Evolutionary conservation across 2,888 invertebrate genomes (phyloP).

Genomic region (Drepana falcataria): DNA sequence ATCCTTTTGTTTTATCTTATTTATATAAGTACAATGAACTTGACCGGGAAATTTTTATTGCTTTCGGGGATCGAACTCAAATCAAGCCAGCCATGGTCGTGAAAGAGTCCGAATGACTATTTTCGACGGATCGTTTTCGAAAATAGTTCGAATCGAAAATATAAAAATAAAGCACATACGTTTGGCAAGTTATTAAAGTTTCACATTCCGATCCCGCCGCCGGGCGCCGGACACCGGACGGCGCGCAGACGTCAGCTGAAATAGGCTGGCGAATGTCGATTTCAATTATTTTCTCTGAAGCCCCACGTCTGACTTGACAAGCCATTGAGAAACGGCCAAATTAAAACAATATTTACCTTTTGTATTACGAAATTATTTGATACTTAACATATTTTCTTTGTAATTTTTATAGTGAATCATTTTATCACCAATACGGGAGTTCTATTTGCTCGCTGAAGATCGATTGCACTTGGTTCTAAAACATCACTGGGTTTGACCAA

Average conservation of each 20-base stretch:
- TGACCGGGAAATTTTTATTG: too few species aligned
- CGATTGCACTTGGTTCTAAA: too few species aligned
- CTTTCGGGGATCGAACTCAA: too few species aligned
- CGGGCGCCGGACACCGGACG: constrained; percentile 23
- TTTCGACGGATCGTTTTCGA: neutral
- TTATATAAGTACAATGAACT: too few species aligned
- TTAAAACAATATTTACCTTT: neutral
- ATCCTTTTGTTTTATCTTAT: too few species aligned
- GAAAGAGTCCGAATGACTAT: too few species aligned
- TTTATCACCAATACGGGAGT: too few species aligned
- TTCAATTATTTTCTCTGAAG: constrained; percentile 17
- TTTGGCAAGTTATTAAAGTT: constrained; percentile 41
- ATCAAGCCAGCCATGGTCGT: too few species aligned
- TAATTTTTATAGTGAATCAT: too few species aligned
- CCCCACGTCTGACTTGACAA: neutral
- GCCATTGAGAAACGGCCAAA: neutral
- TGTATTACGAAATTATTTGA: neutral
- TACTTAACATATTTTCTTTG: too few species aligned
- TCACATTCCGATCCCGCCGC: constrained; percentile 23
- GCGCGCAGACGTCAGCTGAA: constrained; percentile 22
- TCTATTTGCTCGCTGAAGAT: too few species aligned
- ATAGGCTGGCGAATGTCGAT: constrained; percentile 31
- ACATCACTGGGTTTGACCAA: too few species aligned
- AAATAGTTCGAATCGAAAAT: neutral
- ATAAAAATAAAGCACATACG: constrained; percentile 27